Evolutionary conservation across 2,888 invertebrate genomes (phyloP), one percentile per base, ranked within the genome.

Genomic region (Drosophila emarginata): DNA sequence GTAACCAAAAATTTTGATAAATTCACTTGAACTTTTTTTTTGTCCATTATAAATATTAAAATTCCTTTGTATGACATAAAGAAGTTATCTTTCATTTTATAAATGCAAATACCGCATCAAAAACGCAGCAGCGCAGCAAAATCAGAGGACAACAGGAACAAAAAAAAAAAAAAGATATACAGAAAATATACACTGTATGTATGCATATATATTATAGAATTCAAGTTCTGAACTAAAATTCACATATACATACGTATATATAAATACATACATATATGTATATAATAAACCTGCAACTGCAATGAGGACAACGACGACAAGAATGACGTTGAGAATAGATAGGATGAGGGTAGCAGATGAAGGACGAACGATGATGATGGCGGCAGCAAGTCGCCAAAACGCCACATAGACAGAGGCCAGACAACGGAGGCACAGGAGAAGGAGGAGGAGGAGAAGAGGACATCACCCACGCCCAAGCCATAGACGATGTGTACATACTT

Each of bases 181-280:
- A 40, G 4, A 26, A 26, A 26, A 26, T 26, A 5, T 15, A 45
- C 9, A 45, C 18, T n/a, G n/a, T n/a, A 9, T 21, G 21, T 12
- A 45, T 11, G 18, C 18, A 21, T 4, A 45, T 18, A 45, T 45
- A 45, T 45, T 45, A 21, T 21, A 45, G 76, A 80, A 78, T 77
- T 80, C 86, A 78, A 80, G 74, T 78, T 80, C 72, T 70, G 83
- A 76, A 72, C 67, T 62, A 69, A 65, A 72, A 76, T 82, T 68
- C 64, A 64, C 65, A 83, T 62, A 68, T 67, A 72, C 53, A 69
- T 58, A 57, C n/a, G n/a, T 45, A 23, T 14, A 37, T n/a, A 26
- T 51, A 54, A 11, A 40, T 5, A 28, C 12, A 54, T 52, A 39
- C 45, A 63, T 52, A 37, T 14, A 52, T 52, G 15, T 40, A 61